These are phyloP conservation scores for Gopherus evgoodei DNA, from an alignment of 2,113 vertebrate genomes.

Conservation along the genomic window DNA sequence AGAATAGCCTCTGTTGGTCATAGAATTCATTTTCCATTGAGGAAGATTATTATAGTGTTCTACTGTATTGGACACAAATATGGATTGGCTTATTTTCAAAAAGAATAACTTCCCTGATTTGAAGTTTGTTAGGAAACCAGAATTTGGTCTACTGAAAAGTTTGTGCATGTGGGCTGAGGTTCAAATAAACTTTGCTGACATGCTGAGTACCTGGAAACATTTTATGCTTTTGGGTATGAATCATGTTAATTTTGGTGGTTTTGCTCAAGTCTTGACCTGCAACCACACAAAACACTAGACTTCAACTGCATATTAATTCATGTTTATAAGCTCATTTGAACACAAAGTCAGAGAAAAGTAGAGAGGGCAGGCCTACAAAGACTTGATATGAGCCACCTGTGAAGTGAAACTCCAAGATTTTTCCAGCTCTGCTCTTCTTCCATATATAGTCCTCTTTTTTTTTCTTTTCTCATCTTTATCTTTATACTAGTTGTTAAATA, in stretches of 20 bases:
- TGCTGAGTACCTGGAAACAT: not conserved
- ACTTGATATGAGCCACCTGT: not conserved
- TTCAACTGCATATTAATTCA: not conserved
- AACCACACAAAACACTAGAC: not conserved
- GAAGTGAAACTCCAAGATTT: not conserved
- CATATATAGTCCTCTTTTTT: not conserved
- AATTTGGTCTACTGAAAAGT: not conserved
- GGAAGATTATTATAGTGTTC: not conserved
- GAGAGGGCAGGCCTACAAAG: not conserved
- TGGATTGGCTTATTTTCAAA: not conserved
- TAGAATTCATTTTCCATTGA: not conserved
- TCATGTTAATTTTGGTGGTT: not conserved
- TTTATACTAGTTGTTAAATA: not conserved
- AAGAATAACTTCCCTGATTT: not conserved
- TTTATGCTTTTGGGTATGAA: not conserved
- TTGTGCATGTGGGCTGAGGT: not conserved
- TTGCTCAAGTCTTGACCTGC: not conserved
- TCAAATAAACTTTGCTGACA: not conserved
- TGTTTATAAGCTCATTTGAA: not conserved
- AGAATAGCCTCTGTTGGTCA: not conserved
- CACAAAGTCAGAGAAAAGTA: not conserved
- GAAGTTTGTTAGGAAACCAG: not conserved
- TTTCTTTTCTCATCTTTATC: not conserved
- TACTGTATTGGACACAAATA: not conserved
- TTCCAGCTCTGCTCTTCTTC: not conserved